Evolutionary conservation across 2,888 invertebrate genomes (phyloP), one percentile per base, ranked within the genome.

Genomic region (Stomorhina lunata): DNA sequence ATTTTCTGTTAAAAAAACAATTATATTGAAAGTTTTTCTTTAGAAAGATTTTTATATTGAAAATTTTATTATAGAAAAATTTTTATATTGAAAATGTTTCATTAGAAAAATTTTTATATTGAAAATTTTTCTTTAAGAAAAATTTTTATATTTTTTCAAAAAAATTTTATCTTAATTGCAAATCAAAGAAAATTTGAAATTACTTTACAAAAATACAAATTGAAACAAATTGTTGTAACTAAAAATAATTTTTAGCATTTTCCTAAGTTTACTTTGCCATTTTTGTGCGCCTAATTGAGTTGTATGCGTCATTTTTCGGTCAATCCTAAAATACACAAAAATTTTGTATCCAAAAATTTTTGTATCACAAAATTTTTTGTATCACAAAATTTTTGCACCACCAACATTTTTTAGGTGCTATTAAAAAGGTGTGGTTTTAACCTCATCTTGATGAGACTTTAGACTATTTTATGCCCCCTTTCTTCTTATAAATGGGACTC

Each of bases 291-390:
- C 48, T 37, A 61, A 12, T 61, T 55, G 69, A 81, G 69, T 80
- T 80, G 80, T 80, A 57, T 80, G 68, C 72, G 81, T 77, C 77
- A 77, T 81, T 81, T 76, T 72, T 77, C 81, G 81, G 72, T 63
- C 66, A 72, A 72, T 72, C 72, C 34, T 68, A 55, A 65, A 77
- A 81, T 72, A 75, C 48, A 75, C 48, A 61, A 9, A 15, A 27
- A 55, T 50, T 61, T n/a, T n/a, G n/a, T n/a, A n/a, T n/a, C n/a
- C 10, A 15, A 43, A 6, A 45, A 32, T 22, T 12, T 55, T 53
- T 40, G 17, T 17, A 37, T n/a, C 37, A 50, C 17, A 45, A 4
- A 9, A 15, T 29, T 61, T 50, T 61, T n/a, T n/a, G n/a, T n/a
- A n/a, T n/a, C n/a, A 15, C 22, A 43, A 6, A 45, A 32, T 22